Base-by-base conservation (phyloP, 1,140 invertebrate genomes). In the Adoxophyes honmai region DNA sequence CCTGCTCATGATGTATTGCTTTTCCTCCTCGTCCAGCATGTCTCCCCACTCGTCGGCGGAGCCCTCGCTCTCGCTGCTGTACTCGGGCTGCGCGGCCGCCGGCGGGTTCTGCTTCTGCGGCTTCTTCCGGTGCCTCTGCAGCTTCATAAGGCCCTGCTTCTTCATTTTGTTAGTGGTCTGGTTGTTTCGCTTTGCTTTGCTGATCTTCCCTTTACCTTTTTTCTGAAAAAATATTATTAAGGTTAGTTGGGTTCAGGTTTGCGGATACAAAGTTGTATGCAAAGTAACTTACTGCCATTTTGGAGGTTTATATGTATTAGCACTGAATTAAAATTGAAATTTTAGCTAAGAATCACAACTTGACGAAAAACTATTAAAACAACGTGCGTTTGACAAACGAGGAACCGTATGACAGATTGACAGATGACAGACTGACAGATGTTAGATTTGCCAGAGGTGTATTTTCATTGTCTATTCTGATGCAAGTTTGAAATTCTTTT, bases 21-120 rank as follows among this genome's bases (percentile, higher is more conserved):
- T 74, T 74, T 94, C 93, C 9, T 94, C 93, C 21, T 92, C 82
- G 54, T 91, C 88, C 60, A 94, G 74, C 86, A 94, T 90, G 74
- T 93, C 92, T 36, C 91, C 92, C 86, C 92, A 89, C 52, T 87
- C 78, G n/a, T 89, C 85, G 1, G 80, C 83, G 10, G 86, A 78
- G 2, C 72, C 66, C 11, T 90, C 87, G 59, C 86, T 78, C 15
- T 90, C 82, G 34, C 81, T 80, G 58, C 67, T 86, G 34, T 80
- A 81, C 34, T 78, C 73, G 18, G 73, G 66, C 52, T 72, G 67
- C 1, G 59, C 53, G 7, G 68, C 57, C 4, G 48, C 59, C 11
- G 70, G 70, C 34, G 73, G 73, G 55, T 89, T 85, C 59, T 91
- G 81, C 67, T 89, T 75, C 69, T 90, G 81, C 13, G 89, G 78